phyloP scores from a whole-genome alignment of 1,140 invertebrate genomes.

The Drosophila erecta region DNA sequence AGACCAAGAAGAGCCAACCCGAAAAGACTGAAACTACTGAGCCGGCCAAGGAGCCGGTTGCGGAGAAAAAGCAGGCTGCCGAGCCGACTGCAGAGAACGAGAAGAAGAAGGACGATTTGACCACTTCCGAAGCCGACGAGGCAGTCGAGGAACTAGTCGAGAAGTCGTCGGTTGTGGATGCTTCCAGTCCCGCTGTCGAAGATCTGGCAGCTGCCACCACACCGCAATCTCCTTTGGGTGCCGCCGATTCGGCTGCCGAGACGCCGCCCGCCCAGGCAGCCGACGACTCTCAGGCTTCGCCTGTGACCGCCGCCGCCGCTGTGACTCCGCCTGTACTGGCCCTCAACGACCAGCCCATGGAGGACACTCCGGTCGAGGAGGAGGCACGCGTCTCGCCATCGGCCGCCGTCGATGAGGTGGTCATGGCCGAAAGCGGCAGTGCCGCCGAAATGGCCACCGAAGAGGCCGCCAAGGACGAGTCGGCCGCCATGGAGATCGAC shows the following conservation, averaged over 20 bases:
- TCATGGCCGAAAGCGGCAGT: slow-evolving; percentile 65
- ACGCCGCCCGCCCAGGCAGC: slow-evolving; percentile 15
- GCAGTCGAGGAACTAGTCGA: slow-evolving; percentile 6
- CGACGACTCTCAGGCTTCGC: slow-evolving; percentile 16
- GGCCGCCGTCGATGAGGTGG: slow-evolving; percentile 66
- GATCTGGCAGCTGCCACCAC: slow-evolving; percentile 30
- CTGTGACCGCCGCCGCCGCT: neutral
- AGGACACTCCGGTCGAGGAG: slow-evolving; percentile 68
- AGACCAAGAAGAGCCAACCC: slow-evolving; percentile 33
- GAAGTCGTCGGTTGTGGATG: neutral
- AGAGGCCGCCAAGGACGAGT: slow-evolving; percentile 66
- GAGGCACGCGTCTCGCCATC: slow-evolving; percentile 30
- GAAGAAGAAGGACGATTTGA: slow-evolving; percentile 21
- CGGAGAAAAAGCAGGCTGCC: neutral
- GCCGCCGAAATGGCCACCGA: slow-evolving; percentile 75
- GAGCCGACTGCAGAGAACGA: slow-evolving; percentile 20
- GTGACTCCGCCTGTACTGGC: slow-evolving; percentile 49
- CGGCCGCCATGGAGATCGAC: slow-evolving; percentile 82
- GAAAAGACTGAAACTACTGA: slow-evolving; percentile 63
- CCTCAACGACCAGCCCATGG: slow-evolving; percentile 80
- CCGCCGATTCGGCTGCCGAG: slow-evolving; percentile 25
- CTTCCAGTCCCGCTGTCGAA: slow-evolving; percentile 34
- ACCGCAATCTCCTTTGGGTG: slow-evolving; percentile 36
- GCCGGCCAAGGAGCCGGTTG: slow-evolving; percentile 9
- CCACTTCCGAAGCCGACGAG: slow-evolving; percentile 16